These are phyloP conservation scores for Lepidocyrtoides sp. DNA, from an alignment of 2,888 invertebrate genomes.

Conservation along the genomic window DNA sequence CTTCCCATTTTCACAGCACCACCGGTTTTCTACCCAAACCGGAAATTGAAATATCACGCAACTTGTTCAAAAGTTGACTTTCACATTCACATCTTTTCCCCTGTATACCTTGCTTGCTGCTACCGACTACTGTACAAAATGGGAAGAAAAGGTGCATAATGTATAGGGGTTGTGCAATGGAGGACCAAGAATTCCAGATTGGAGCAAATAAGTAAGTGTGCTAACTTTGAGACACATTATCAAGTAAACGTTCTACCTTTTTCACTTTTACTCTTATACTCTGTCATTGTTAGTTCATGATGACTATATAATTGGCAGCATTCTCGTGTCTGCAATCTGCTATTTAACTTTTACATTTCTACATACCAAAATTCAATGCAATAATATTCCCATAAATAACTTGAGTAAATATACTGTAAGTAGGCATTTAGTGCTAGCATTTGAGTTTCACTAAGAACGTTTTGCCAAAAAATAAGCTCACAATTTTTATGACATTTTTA, in stretches of 20 bases:
- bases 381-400: too few species aligned
- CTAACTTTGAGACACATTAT: conserved; percentile 49
- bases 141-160: not conserved
- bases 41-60: conserved; percentile 83
- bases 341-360: not conserved
- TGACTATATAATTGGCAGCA: not conserved
- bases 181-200: conserved; percentile 62
- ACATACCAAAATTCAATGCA: too few species aligned
- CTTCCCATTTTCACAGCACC: conserved; percentile 67
- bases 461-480: conserved; percentile 27
- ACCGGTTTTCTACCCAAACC: conserved; percentile 7
- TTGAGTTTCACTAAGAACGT: not conserved
- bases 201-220: conserved; percentile 35
- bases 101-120: not conserved
- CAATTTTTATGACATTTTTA: conserved; percentile 57
- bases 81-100: conserved; percentile 5
- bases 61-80: conserved; percentile 65
- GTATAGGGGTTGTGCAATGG: conserved; percentile 4
- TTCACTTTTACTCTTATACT: not conserved
- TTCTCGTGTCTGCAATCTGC: not conserved
- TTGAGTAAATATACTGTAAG: too few species aligned
- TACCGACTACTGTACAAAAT: not conserved
- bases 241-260: conserved; percentile 48
- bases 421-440: too few species aligned
- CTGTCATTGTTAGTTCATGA: too few species aligned